A percentile compares a stretch with the other conserved stretches of the same genome.
phyloP scores from a whole-genome alignment of 2,888 invertebrate species.

The Epirrhoe alternata region DNA sequence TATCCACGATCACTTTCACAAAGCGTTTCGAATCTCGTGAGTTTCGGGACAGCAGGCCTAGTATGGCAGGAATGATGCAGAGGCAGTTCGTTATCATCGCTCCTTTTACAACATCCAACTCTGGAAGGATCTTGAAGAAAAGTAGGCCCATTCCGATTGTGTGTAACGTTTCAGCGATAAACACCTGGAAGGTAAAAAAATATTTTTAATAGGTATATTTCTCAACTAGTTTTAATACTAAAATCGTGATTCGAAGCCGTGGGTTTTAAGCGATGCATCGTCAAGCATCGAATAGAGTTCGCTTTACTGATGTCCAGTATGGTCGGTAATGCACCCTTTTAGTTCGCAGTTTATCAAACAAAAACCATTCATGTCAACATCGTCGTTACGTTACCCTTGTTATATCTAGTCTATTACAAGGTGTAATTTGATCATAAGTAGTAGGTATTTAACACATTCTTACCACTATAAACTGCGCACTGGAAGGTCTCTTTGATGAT shows the following conservation, averaged over 20 bases:
- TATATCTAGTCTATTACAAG: not conserved
- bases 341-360: too few species aligned
- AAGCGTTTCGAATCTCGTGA: constrained; percentile 92
- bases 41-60: constrained; percentile 92
- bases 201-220: not conserved
- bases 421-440: not conserved
- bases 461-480: constrained; percentile 81
- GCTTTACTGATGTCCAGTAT: too few species aligned
- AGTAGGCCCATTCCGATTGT: constrained; percentile 94
- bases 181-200: constrained; percentile 81
- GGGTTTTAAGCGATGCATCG: too few species aligned
- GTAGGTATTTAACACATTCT: constrained; percentile 18
- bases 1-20: constrained; percentile 92
- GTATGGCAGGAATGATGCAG: constrained; percentile 93
- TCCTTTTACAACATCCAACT: constrained; percentile 96
- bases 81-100: constrained; percentile 98
- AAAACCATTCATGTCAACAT: too few species aligned
- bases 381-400: not conserved
- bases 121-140: constrained; percentile 95
- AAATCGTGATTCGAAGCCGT: too few species aligned
- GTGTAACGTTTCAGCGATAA: constrained; percentile 94
- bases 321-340: too few species aligned
- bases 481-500: constrained; percentile 90
- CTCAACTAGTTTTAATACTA: too few species aligned
- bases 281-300: too few species aligned